Conservation (phyloP, 2,888 invertebrate species). For the Cantharis nigra region DNA sequence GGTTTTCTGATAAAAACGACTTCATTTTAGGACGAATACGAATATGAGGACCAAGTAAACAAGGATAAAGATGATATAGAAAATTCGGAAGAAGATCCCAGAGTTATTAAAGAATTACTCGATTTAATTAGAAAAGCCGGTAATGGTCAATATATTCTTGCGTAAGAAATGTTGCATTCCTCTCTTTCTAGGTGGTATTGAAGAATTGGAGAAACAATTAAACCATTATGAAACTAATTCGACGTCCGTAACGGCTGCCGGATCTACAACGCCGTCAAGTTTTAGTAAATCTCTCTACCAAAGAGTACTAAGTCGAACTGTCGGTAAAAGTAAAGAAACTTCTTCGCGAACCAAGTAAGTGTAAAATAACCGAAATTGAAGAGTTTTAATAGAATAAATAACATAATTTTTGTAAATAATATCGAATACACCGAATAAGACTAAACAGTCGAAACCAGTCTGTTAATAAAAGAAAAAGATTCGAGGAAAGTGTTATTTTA, state of each 20-base stretch:
- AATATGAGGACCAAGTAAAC: conserved; percentile 59
- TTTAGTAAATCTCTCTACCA: conserved; percentile 79
- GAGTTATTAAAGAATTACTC: conserved; percentile 80
- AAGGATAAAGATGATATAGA: conserved; percentile 54
- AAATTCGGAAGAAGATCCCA: conserved; percentile 71
- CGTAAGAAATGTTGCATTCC: not conserved
- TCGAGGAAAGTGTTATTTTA: too few species aligned
- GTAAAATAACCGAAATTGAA: conserved; percentile 46
- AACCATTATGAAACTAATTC: conserved; percentile 60
- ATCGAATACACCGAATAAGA: too few species aligned
- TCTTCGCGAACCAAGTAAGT: conserved; percentile 5
- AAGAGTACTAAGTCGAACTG: conserved; percentile 64
- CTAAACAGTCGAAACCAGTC: too few species aligned
- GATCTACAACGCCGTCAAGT: conserved; percentile 64
- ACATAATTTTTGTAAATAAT: too few species aligned
- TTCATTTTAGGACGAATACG: conserved; percentile 43
- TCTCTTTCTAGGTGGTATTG: conserved; percentile 76
- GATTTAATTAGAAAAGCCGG: conserved; percentile 85
- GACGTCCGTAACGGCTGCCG: conserved; percentile 54
- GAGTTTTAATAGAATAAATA: not conserved
- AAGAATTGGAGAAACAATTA: conserved; percentile 82
- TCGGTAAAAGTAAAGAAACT: conserved; percentile 33
- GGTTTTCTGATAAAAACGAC: too few species aligned
- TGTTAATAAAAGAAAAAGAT: too few species aligned
- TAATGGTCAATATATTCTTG: conserved; percentile 45